A percentile compares a stretch with the other conserved stretches of the same genome.
Evolutionary conservation across 2,113 vertebrate species (phyloP).

Genomic region (Passer domesticus): DNA sequence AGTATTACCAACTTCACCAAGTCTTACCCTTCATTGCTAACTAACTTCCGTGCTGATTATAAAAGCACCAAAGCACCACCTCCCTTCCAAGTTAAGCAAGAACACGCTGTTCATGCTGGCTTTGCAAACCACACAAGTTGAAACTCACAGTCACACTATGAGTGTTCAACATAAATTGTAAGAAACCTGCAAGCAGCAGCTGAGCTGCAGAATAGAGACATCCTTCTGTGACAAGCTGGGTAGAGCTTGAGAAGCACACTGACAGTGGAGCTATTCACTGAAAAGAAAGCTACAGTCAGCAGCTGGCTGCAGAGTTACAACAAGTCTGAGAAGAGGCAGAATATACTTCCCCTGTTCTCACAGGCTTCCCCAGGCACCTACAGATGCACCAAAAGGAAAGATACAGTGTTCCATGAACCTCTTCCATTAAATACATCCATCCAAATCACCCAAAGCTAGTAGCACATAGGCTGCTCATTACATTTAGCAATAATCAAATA

Average conservation of each 20-base stretch:
- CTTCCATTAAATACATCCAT: background rate
- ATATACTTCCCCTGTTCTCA: background rate
- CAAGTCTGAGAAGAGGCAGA: background rate
- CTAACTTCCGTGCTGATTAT: background rate
- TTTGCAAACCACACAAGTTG: background rate
- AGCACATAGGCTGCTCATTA: background rate
- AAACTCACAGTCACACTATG: background rate
- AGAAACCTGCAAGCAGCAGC: background rate
- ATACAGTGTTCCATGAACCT: accelerated
- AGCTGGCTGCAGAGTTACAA: background rate
- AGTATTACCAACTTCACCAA: background rate
- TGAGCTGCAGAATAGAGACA: background rate
- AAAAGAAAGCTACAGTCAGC: background rate
- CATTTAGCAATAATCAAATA: background rate
- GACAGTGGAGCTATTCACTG: background rate
- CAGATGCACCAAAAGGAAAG: background rate
- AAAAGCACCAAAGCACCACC: background rate
- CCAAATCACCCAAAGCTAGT: background rate
- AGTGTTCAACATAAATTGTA: background rate
- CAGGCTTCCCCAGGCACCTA: background rate
- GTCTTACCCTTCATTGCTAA: background rate
- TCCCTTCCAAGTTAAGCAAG: background rate
- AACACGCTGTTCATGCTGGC: accelerated
- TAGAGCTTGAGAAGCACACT: background rate
- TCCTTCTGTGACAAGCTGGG: background rate